Conservation (phyloP, 1,140 invertebrate species). For the Brachionus plicatilis region DNA sequence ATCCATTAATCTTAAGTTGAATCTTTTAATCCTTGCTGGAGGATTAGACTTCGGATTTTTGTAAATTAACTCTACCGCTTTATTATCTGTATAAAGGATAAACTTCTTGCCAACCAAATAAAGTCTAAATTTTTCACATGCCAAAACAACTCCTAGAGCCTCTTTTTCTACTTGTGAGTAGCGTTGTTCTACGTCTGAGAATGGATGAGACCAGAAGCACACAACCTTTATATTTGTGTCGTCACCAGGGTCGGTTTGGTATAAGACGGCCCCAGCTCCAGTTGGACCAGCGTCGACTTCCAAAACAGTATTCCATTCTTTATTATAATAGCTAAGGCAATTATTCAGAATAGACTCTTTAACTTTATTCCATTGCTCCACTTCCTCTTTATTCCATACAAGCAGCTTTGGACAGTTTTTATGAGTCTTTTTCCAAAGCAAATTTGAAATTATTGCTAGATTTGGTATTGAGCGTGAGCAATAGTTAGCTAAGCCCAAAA, state of each 20-base stretch:
- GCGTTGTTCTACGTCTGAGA: conserved; percentile 43
- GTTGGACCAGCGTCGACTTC: conserved; percentile 45
- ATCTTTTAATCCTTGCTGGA: neutral
- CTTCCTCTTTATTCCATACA: neutral
- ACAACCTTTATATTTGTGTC: conserved; percentile 45
- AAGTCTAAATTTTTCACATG: neutral
- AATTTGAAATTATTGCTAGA: no score
- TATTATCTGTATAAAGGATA: neutral
- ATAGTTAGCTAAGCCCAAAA: no score
- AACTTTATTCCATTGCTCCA: neutral
- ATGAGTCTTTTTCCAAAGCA: no score
- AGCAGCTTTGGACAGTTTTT: neutral
- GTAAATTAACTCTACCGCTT: neutral
- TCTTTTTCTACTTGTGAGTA: conserved; percentile 48
- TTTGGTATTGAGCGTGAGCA: no score
- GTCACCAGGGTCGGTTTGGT: conserved; percentile 44
- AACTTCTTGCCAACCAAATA: conserved; percentile 23
- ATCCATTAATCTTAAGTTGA: neutral
- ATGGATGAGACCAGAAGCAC: conserved; percentile 30
- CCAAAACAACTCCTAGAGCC: conserved; percentile 22
- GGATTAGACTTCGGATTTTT: neutral
- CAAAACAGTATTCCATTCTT: neutral
- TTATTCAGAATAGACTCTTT: neutral
- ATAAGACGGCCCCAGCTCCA: conserved; percentile 56
- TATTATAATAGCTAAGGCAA: neutral